A percentile compares a stretch with the other conserved stretches of the same genome.
These are phyloP conservation scores for Aurelia coerulea DNA, from an alignment of 30 jellyfish, hydroid and myxozoan species.

Conservation along the genomic window DNA sequence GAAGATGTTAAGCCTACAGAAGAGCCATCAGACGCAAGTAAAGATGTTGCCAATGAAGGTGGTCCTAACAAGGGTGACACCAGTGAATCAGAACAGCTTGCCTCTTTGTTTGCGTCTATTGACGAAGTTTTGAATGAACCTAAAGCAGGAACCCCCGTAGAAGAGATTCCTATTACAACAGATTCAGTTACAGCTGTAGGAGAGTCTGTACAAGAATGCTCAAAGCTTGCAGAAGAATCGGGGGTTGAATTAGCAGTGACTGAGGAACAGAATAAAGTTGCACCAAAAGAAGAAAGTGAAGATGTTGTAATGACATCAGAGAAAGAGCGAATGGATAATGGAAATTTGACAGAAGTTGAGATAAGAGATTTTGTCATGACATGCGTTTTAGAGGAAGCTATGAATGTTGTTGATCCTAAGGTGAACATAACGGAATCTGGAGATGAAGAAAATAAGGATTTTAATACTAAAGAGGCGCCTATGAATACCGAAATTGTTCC, in stretches of 20 bases:
- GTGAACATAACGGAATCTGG: no score
- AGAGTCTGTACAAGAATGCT: not conserved
- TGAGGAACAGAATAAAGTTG: not conserved
- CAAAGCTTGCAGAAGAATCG: not conserved
- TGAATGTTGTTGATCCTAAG: not conserved
- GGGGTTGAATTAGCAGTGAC: not conserved
- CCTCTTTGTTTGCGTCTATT: conserved; percentile 21
- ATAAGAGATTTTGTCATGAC: not conserved
- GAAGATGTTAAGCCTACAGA: no score
- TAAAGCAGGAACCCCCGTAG: not conserved
- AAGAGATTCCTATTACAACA: not conserved
- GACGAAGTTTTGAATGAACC: conserved; percentile 46
- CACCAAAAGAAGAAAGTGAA: not conserved
- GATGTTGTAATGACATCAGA: not conserved
- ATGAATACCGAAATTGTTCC: no score
- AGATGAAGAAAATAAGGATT: no score
- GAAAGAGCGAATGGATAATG: not conserved
- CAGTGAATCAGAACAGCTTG: not conserved
- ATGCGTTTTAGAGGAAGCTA: not conserved
- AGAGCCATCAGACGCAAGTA: no score
- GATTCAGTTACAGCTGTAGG: not conserved
- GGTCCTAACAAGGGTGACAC: not conserved
- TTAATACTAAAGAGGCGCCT: no score
- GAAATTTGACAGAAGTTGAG: not conserved
- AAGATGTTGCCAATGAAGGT: not conserved